Conservation (phyloP, 2,888 invertebrate species). For the Portevinia maculata region DNA sequence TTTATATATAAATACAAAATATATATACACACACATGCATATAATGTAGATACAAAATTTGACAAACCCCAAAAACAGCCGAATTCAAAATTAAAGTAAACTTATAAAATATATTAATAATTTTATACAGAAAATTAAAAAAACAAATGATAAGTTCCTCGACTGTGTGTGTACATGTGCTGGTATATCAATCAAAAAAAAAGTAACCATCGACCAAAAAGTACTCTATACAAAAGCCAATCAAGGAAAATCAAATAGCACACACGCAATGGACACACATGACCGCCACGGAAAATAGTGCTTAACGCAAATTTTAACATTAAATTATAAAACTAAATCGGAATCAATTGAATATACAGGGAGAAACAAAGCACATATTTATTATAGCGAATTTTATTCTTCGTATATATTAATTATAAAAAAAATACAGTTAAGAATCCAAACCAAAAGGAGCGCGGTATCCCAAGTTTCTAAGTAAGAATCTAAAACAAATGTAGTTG, state of each 20-base stretch:
- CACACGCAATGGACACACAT: constrained; percentile 34
- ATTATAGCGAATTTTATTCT: constrained; percentile 4
- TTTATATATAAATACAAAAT: constrained; percentile 52
- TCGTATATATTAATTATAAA: constrained; percentile 26
- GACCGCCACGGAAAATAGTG: constrained; percentile 26
- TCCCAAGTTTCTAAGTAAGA: constrained; percentile 74
- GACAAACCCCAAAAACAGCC: neutral
- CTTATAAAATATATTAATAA: constrained; percentile 22
- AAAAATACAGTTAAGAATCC: constrained; percentile 33
- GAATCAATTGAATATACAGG: constrained; percentile 47
- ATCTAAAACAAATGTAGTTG: constrained; percentile 65
- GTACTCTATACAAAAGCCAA: constrained; percentile 18
- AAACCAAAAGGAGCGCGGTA: constrained; percentile 68
- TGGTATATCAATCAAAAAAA: constrained; percentile 38
- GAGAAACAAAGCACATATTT: constrained; percentile 46
- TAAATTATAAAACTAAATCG: constrained; percentile 2
- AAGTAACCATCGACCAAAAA: constrained; percentile 44
- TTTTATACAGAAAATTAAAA: constrained; percentile 46
- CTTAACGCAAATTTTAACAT: constrained; percentile 36
- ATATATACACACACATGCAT: constrained; percentile 66
- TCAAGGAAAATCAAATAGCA: constrained; percentile 9
- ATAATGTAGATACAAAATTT: constrained; percentile 53
- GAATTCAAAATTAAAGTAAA: constrained; percentile 49
- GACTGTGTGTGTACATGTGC: constrained; percentile 48
- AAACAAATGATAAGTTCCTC: constrained; percentile 35